Conservation (phyloP, 2,797 vertebrate species). For the Simalia tracyae region DNA sequence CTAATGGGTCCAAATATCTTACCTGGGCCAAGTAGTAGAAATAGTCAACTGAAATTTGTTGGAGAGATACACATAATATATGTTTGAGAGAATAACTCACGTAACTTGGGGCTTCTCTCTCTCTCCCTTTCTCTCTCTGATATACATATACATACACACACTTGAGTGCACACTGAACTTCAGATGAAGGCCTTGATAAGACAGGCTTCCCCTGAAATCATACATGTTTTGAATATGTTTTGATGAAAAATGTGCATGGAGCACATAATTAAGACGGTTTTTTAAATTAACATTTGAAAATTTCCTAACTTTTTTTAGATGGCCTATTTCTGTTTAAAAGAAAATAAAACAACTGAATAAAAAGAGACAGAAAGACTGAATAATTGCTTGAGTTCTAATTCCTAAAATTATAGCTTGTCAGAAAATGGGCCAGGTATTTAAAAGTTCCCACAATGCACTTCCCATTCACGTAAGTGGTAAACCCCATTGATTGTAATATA, state of each 20-base stretch:
- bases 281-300: neutral
- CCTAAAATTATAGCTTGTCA: neutral
- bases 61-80: neutral
- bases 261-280: neutral
- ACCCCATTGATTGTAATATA: neutral
- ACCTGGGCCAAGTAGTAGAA: neutral
- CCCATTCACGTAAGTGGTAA: neutral
- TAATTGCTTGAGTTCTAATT: neutral
- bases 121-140: neutral
- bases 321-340: slow-evolving; percentile 6
- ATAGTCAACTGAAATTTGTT: neutral
- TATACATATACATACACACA: neutral
- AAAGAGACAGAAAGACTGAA: slow-evolving; percentile 21
- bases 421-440: neutral
- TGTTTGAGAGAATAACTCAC: slow-evolving; percentile 8
- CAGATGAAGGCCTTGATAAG: neutral
- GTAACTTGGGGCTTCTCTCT: neutral
- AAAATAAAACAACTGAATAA: slow-evolving; percentile 25
- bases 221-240: neutral
- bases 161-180: neutral
- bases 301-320: slow-evolving; percentile 11
- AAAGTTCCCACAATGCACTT: neutral
- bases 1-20: neutral
- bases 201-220: slow-evolving; percentile 26
- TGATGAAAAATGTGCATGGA: neutral